Percentiles rank a stretch among this genome's conserved stretches.
These are phyloP conservation scores for Rhagophthalmus giganteus DNA, from an alignment of 2,888 invertebrate genomes.

Conservation along the genomic window DNA sequence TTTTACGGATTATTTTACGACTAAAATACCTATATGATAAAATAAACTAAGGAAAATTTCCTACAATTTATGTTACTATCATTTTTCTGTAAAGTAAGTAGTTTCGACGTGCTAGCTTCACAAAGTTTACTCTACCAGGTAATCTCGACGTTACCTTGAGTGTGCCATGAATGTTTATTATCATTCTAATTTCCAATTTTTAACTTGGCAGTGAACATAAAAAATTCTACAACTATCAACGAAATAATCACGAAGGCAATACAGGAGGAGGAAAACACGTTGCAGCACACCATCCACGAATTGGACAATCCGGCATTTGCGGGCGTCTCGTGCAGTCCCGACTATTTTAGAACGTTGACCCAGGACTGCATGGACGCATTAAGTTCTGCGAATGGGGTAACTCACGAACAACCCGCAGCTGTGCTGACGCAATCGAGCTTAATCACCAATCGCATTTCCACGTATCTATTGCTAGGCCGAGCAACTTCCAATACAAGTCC, in stretches of 20 bases:
- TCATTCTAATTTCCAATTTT: conserved; percentile 28
- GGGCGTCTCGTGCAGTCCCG: conserved; percentile 66
- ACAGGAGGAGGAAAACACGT: conserved; percentile 48
- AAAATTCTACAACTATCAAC: conserved; percentile 41
- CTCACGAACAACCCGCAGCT: conserved; percentile 47
- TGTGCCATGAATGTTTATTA: background rate
- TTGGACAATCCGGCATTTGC: conserved; percentile 70
- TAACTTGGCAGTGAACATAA: conserved; percentile 43
- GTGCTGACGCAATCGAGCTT: conserved; percentile 55
- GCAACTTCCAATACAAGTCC: conserved; percentile 77
- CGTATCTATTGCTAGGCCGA: conserved; percentile 71
- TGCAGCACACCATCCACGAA: conserved; percentile 56
- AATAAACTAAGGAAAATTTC: no score
- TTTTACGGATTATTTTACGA: no score
- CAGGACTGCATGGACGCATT: conserved; percentile 52
- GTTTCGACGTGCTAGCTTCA: background rate
- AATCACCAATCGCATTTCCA: conserved; percentile 63
- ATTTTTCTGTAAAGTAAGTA: background rate
- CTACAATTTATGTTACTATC: no score
- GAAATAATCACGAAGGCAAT: conserved; percentile 45
- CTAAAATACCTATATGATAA: no score
- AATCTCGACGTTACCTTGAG: background rate
- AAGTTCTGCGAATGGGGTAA: conserved; percentile 38
- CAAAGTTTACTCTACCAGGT: background rate
- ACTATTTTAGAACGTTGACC: conserved; percentile 60